Conservation (phyloP, 2,888 invertebrate genomes). For the Dione vanillae region DNA sequence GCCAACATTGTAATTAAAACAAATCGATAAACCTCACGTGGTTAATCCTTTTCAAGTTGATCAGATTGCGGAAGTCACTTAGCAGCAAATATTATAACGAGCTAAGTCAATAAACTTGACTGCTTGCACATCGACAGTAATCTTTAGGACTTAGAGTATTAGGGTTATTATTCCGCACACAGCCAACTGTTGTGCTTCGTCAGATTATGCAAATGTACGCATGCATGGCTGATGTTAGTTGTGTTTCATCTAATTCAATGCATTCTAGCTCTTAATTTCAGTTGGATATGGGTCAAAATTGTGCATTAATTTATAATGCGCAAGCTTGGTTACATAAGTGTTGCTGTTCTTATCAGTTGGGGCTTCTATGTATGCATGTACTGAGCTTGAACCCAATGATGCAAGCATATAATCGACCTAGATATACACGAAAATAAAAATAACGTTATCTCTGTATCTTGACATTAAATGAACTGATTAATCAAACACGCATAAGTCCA, state of each 20-base stretch:
- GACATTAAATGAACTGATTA: conserved; percentile 19
- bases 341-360: conserved; percentile 52
- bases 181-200: conserved; percentile 34
- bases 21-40: conserved; percentile 36
- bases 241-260: conserved; percentile 35
- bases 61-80: conserved; percentile 43
- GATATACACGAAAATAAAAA: conserved; percentile 30
- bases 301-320: conserved; percentile 58
- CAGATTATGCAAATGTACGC: conserved; percentile 61
- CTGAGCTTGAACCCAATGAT: conserved; percentile 49
- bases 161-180: conserved; percentile 15
- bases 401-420: conserved; percentile 38
- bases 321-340: conserved; percentile 75
- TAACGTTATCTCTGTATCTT: conserved; percentile 26
- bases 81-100: conserved; percentile 36
- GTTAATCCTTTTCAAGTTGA: conserved; percentile 29
- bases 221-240: conserved; percentile 30
- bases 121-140: conserved; percentile 26
- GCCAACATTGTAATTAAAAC: conserved; percentile 20
- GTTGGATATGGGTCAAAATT: conserved; percentile 51
- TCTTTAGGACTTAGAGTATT: conserved; percentile 21
- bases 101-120: conserved; percentile 45
- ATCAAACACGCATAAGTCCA: conserved; percentile 2
- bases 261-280: conserved; percentile 53
- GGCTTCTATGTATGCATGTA: conserved; percentile 53